Evolutionary conservation across 2,888 invertebrate species (phyloP).

Genomic region (Caenorhabditis sp.): DNA sequence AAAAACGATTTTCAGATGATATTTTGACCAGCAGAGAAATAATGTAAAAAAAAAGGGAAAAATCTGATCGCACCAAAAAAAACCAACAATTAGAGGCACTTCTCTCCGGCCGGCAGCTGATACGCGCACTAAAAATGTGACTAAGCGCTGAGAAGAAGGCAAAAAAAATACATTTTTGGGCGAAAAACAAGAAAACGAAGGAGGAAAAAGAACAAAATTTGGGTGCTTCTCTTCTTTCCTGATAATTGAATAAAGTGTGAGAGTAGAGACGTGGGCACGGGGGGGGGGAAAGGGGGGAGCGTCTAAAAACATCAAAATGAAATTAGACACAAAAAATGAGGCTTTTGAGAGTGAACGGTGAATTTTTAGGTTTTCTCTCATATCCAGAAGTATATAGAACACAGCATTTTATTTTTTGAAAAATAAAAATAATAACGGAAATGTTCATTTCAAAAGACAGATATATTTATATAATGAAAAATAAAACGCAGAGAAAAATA

Average conservation of each 20-base stretch:
- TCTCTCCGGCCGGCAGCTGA: constrained; percentile 10
- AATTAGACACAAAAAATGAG: no score
- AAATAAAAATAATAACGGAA: no score
- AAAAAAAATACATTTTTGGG: constrained; percentile 19
- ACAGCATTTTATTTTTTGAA: no score
- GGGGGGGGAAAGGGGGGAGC: no score
- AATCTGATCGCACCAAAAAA: constrained; percentile 10
- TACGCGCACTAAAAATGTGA: constrained; percentile 15
- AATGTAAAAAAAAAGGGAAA: constrained; percentile 9
- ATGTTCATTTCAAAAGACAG: no score
- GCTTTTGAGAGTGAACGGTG: no score
- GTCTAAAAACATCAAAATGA: background rate
- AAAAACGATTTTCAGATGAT: no score
- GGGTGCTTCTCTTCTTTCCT: background rate
- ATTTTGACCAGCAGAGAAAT: no score
- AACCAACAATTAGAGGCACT: constrained; percentile 11
- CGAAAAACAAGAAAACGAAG: constrained; percentile 10
- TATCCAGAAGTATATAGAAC: no score
- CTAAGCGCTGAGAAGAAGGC: constrained; percentile 1
- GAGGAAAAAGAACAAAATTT: constrained; percentile 12
- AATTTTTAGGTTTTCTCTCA: no score
- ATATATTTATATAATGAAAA: no score
- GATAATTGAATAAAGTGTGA: background rate
- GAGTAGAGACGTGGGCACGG: background rate
- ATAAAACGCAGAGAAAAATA: no score